Base-by-base conservation (phyloP, 2,113 vertebrate species). In the Antechinus flavipes region DNA sequence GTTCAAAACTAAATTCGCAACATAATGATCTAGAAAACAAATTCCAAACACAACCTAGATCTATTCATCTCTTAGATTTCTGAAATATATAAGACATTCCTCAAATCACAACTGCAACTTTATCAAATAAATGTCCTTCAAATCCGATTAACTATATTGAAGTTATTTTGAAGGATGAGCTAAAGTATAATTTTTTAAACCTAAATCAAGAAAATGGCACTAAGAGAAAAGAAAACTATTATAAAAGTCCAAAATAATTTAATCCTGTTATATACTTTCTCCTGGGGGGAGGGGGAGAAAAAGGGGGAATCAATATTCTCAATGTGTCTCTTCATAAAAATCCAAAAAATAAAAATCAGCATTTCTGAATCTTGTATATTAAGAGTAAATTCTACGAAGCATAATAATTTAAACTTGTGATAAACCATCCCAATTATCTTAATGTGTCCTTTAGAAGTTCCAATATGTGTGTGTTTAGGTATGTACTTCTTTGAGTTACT, bases 191-290 rank as follows among this genome's bases (percentile, higher is more conserved):
- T 61, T 90, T 96, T 92, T 92, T 91, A 0, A 76, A 90, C 90
- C 49, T 93, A 95, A 93, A 91, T 54, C 30, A 61, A 58, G 25
- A n/a, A 89, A 12, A 93, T 95, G 92, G 11, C 16, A 89, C 19
- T 90, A 61, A 49, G n/a, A 96, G 94, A 95, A 90, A 90, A 91
- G 25, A 50, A 96, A 84, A 84, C 90, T 92, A 95, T 46, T 96
- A 35, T 49, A 96, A 94, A 49, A 92, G 25, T 26, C 89, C 54
- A 96, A 92, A 94, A 68, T 97, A 68, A 97, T 16, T 50, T 95
- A 91, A 1, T 90, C 54, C 23, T 97, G 47, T 68, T 95, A 93
- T 94, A 98, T 2, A 94, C 0, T 89, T 97, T 97, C 96, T 96
- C 90, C 35, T n/a, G 96, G 97, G 47, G 47, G 47, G 47, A 7